Base-by-base conservation (phyloP, 2,113 vertebrate species). In the Ameiurus melas region DNA sequence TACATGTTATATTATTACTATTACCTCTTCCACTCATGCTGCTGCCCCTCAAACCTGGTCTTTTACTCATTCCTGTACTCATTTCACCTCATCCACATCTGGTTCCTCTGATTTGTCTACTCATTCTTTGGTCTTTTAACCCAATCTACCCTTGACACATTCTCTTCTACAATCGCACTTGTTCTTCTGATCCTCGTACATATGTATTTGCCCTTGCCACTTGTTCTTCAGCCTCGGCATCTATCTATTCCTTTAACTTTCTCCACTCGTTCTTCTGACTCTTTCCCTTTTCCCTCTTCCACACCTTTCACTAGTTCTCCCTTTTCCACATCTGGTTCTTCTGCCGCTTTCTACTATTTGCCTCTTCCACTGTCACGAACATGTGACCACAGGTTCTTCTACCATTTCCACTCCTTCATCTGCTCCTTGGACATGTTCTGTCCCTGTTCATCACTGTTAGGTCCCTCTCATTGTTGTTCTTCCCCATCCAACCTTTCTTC, bases 271-370 rank as follows among this genome's bases (percentile, higher is more conserved):
- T 57, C 16, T 19, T 57, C 4, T 17, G 16, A 57, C 55, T 30
- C 14, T 30, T 16, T 16, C 25, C 12, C n/a, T 30, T 70, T n/a
- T 33, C 9, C 8, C 27, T 10, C n/a, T 30, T 70, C 16, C 1
- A 36, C 19, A 17, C 17, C 71, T 39, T 20, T 36, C n/a, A 71
- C 68, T 71, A 36, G 30, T 71, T 71, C 68, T 60, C 60, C 39
- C 64, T 81, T 43, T 85, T 75, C 43, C 55, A 51, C 89, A 89
- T 27, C 25, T 64, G 60, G 60, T 25, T 33, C n/a, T 68, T 68
- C 68, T 71, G 0, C 30, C 6, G 47, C 7, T 2, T 33, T 71
- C 16, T 36, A 33, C 83, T 47, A 88, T 30, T 14, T 66, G 12
- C 12, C 30, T 71, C 68, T 20, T 71, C 30, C 33, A 71, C 66